Base-by-base conservation (phyloP, 1,140 invertebrate species). In the Rhagoletis zephyria region DNA sequence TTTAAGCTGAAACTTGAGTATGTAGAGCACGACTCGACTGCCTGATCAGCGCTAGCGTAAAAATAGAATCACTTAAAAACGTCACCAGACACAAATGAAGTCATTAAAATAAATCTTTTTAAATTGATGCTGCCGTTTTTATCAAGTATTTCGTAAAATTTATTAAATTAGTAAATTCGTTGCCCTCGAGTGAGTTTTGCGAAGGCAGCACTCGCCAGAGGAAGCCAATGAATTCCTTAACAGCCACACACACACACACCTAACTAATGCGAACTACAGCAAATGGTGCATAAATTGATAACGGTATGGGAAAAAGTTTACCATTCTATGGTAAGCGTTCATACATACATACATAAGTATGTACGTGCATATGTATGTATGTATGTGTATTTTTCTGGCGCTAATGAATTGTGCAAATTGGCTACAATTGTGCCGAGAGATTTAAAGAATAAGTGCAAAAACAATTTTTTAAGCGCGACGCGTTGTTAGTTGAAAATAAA, bases 381-480 rank as follows among this genome's bases (percentile, higher is more conserved):
- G 59, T n/a, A n/a, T 56, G 9, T 81, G 30, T 51, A 9, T 81
- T 81, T 30, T 30, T 45, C 19, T 81, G 74, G 74, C 74, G 74
- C 74, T 30, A 59, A 81, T 81, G n/a, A 81, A 81, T 81, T 81
- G 74, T 30, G 48, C 74, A 81, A 81, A 81, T 81, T 81, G 74
- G 6, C n/a, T 81, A 10, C 74, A 81, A 81, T 81, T 81, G 74
- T 9, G 19, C 0, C n/a, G 48, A 81, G 74, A 51, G 48, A 56
- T 19, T 56, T 56, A 56, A 56, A 56, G 10, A 56, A 56, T 7
- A 56, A 7, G 51, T 56, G 51, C 30, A 30, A 30, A 30, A 30
- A 30, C 30, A 30, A 30, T 2, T 10, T 56, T 56, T 56, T 56
- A 10, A 1, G 61, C 12, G 7, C 7, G 61, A 14, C 61, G 61